Conservation (phyloP, 2,888 invertebrate genomes). For the Tetramorium bicarinatum region DNA sequence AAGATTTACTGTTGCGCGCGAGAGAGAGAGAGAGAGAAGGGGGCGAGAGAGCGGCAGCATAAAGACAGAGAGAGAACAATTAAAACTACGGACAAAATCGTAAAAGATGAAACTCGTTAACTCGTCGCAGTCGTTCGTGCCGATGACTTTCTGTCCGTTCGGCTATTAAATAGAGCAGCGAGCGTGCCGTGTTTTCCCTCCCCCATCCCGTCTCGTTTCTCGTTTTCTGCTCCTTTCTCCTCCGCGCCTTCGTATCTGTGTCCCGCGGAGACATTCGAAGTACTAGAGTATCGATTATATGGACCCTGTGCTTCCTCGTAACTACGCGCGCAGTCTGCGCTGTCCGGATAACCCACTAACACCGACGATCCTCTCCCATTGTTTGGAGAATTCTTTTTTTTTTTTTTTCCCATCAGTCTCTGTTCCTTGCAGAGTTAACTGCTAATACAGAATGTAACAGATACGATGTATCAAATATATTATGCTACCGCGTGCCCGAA, state of each 20-base stretch:
- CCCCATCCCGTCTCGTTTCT: slow-evolving; percentile 51
- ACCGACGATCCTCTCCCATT: slow-evolving; percentile 68
- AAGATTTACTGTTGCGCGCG: background rate
- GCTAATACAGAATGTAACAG: background rate
- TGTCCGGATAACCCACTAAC: slow-evolving; percentile 78
- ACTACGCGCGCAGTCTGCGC: slow-evolving; percentile 65
- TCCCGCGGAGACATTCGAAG: slow-evolving; percentile 66
- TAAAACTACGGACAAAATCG: slow-evolving; percentile 21
- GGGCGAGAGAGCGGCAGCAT: background rate
- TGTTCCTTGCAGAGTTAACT: background rate
- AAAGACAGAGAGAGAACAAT: slow-evolving; percentile 27
- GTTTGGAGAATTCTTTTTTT: slow-evolving; percentile 53
- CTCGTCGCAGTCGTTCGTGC: slow-evolving; percentile 47
- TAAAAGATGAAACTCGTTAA: slow-evolving; percentile 63
- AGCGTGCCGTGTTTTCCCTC: slow-evolving; percentile 16
- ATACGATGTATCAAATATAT: no score
- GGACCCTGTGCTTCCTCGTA: slow-evolving; percentile 70
- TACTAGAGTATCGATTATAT: slow-evolving; percentile 79
- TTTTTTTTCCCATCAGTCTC: slow-evolving; percentile 60
- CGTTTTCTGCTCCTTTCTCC: slow-evolving; percentile 61
- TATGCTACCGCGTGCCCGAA: no score
- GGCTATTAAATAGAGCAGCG: slow-evolving; percentile 1
- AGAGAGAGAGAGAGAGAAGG: slow-evolving; percentile 1
- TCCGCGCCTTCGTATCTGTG: slow-evolving; percentile 58
- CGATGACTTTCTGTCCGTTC: slow-evolving; percentile 65